A percentile compares a stretch with the other conserved stretches of the same genome.
Evolutionary conservation across 2,888 invertebrate species (phyloP).

Genomic region (Hesperia comma): DNA sequence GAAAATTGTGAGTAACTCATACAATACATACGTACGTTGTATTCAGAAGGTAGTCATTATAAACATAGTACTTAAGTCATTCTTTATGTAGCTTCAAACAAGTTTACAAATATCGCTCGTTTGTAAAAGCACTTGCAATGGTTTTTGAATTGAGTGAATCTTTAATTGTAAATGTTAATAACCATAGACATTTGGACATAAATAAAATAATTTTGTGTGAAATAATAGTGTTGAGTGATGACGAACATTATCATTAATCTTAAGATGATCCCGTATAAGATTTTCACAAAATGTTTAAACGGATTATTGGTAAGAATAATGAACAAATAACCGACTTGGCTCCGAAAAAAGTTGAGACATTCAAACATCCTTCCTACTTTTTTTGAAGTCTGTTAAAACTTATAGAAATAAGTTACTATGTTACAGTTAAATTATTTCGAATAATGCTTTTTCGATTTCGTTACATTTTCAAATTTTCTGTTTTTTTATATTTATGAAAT

Average conservation of each 20-base stretch:
- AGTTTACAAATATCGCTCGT: not conserved
- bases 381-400: no score
- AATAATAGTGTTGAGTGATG: slow-evolving; percentile 16
- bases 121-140: not conserved
- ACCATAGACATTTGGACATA: not conserved
- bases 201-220: slow-evolving; percentile 14
- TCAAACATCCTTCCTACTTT: no score
- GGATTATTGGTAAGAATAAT: not conserved
- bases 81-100: not conserved
- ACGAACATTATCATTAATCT: not conserved
- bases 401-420: no score
- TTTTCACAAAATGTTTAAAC: not conserved
- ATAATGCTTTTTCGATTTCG: no score
- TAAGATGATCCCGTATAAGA: not conserved
- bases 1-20: not conserved
- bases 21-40: no score
- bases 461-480: no score
- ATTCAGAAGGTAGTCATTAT: no score
- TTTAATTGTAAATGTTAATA: not conserved
- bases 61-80: not conserved
- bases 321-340: no score
- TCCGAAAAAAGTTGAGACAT: no score
- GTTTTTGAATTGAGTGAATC: not conserved
- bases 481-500: no score
- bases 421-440: no score